Base-by-base conservation (phyloP, 2,113 vertebrate species). In the Pelobates fuscus region DNA sequence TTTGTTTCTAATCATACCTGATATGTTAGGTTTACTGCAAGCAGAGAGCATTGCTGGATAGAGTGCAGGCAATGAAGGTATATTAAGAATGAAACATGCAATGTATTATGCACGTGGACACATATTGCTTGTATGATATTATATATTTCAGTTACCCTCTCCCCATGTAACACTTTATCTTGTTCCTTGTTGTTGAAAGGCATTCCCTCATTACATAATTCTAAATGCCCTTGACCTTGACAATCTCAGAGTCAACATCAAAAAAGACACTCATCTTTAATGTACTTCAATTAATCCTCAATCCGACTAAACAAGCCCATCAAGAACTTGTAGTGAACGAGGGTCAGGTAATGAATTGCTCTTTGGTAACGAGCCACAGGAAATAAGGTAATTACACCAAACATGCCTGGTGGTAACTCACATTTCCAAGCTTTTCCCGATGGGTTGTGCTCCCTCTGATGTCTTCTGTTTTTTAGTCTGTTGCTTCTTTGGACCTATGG, bases 401-500 rank as follows among this genome's bases (percentile, higher is more conserved):
- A 21, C 8, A 49, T 49, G 44, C 17, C 44, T 49, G 3, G 12
- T 49, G 3, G 12, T 21, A 46, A 67, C 71, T 75, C 37, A 75
- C 71, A 43, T 66, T 66, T 66, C 71, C 25, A 11, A 11, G n/a
- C 10, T 25, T 73, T 32, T 37, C 8, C 30, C 10, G 25, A 10
- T 58, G 11, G 52, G 11, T 52, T 67, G 32, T 17, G 52, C 1
- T 15, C n/a, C 18, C 10, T 46, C 54, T 27, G 52, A 23, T 15
- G 18, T 29, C 54, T 75, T 67, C 14, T 17, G 17, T 67, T 67
- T 75, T 17, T 10, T 17, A 20, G 25, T 75, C 27, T 64, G 10
- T 75, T 59, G 30, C 65, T 67, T 75, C 20, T 30, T 55, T 30
- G 24, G 41, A 26, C 52, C 71, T 75, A 30, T 49, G 44, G 12